Evolutionary conservation across 2,888 invertebrate species (phyloP), one percentile per base, ranked within the genome.

Genomic region (Clepsis dumicolana): DNA sequence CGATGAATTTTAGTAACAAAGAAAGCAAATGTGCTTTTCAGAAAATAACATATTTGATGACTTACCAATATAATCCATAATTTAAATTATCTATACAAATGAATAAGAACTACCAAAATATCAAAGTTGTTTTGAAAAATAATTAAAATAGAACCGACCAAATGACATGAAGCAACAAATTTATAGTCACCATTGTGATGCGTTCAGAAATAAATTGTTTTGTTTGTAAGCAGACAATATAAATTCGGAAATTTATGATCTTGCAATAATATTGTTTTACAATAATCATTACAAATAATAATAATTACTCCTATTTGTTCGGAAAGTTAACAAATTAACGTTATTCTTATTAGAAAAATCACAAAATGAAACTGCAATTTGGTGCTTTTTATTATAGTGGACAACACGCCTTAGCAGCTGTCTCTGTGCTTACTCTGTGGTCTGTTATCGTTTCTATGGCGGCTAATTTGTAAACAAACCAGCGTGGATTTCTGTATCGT

Each of bases 131-230:
- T 91, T 91, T 91, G 87, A 88, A 88, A 88, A 89, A 88, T 86
- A 85, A 88, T 88, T 88, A 87, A 84, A 90, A 88, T 86, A 80
- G 80, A 86, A 86, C 86, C 86, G 87, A 86, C 85, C 81, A 87
- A 86, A 85, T 90, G 90, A 90, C 89, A 84, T 89, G 86, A 90
- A 91, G 90, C 89, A 91, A 91, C 90, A 90, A 90, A 87, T 90
- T 89, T 84, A 80, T 76, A 71, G 72, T 75, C 74, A 69, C 56
- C 61, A 70, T 64, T 70, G 65, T 50, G 57, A 18, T 70, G 59
- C 70, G 70, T 70, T 70, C 70, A 59, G 66, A 66, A 70, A 63
- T 65, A 29, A 50, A 32, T 60, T 65, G 60, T 53, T 60, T 54
- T 48, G 53, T 35, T 25, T 64, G 32, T 18, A 10, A 8, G 41